Percentiles rank a stretch among this genome's conserved stretches.
Evolutionary conservation across 2,797 vertebrate species (phyloP).

Genomic region (Spea hammondii): DNA sequence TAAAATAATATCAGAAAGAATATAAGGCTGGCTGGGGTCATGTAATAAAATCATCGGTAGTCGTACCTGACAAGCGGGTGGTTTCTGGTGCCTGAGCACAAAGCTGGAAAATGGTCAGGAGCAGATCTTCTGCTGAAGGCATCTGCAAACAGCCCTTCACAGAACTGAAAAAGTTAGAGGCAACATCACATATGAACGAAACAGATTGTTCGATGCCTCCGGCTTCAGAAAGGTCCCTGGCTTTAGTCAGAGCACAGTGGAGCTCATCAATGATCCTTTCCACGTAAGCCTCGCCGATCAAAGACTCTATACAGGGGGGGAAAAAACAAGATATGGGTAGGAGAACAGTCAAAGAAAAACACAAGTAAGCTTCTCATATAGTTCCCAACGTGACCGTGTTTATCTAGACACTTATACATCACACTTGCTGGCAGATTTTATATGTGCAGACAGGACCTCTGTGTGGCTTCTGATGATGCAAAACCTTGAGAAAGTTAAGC

Average conservation of each 20-base stretch:
- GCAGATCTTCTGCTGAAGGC: conserved; percentile 85
- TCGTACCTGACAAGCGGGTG: conserved; percentile 81
- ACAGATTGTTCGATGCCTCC: conserved; percentile 83
- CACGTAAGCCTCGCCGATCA: conserved; percentile 84
- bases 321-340: neutral
- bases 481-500: no score
- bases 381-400: neutral
- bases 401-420: no score
- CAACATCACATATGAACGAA: conserved; percentile 90
- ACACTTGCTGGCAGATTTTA: neutral
- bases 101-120: conserved; percentile 89
- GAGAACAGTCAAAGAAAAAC: conserved; percentile 33
- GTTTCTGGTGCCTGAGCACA: conserved; percentile 81
- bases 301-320: conserved; percentile 69
- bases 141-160: conserved; percentile 82
- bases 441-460: neutral
- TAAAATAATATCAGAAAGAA: no score
- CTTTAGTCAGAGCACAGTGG: conserved; percentile 83
- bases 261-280: conserved; percentile 89
- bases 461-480: neutral
- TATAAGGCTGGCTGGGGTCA: neutral
- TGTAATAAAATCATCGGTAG: no score
- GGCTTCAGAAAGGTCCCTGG: conserved; percentile 82
- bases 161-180: conserved; percentile 88
- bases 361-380: conserved; percentile 13